Percentiles rank a stretch among this genome's conserved stretches.
Evolutionary conservation across 2,888 invertebrate genomes (phyloP).

Genomic region (Pristionchus maxplancki): DNA sequence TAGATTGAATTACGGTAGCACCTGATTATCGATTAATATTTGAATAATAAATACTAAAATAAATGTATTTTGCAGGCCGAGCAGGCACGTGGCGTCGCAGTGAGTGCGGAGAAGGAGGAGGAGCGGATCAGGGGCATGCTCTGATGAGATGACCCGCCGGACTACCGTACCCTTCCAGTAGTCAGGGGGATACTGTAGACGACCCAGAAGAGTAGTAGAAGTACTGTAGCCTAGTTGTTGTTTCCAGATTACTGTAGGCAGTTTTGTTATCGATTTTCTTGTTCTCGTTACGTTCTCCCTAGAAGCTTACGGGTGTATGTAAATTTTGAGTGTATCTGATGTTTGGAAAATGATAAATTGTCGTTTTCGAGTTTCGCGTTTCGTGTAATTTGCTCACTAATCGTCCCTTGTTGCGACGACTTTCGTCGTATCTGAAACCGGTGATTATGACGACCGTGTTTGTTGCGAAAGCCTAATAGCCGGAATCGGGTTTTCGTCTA

Average conservation of each 20-base stretch:
- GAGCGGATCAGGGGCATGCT: slow-evolving; percentile 56
- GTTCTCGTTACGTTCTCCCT: background rate
- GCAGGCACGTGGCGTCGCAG: slow-evolving; percentile 57
- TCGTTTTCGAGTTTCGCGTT: background rate
- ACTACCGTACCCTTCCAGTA: background rate
- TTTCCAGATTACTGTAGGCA: background rate
- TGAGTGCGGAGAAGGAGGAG: slow-evolving; percentile 57
- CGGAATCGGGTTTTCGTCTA: background rate
- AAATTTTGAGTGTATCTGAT: background rate
- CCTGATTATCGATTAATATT: too few species aligned
- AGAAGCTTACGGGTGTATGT: slow-evolving; percentile 57
- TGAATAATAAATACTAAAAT: background rate
- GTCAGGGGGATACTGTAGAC: slow-evolving; percentile 18
- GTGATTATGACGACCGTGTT: background rate
- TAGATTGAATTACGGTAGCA: too few species aligned
- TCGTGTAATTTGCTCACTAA: background rate
- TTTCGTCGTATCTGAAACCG: slow-evolving; percentile 14
- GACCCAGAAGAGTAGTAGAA: background rate
- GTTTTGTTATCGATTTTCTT: slow-evolving; percentile 25
- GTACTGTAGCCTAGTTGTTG: background rate
- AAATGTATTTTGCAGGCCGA: background rate
- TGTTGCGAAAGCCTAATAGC: background rate
- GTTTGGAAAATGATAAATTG: background rate
- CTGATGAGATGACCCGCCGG: background rate
- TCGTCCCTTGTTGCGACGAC: background rate